Evolutionary conservation across 2,113 vertebrate species (phyloP), one percentile per base, ranked within the genome.

Genomic region (Myotis lucifugus): DNA sequence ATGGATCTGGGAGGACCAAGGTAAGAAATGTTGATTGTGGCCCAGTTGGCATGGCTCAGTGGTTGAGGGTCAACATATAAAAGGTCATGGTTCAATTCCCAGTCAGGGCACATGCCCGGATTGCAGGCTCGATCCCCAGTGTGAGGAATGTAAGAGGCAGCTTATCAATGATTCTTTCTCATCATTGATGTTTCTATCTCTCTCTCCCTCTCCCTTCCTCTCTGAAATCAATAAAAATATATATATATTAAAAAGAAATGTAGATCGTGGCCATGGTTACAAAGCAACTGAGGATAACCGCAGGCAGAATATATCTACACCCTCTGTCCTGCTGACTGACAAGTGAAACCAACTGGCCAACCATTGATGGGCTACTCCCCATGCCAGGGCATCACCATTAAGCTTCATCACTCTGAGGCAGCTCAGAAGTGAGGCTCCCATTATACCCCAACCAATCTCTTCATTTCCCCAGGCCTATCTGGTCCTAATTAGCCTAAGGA

Each of bases 401-500:
- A 82, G 10, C 37, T 15, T 70, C 11, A 0, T 10, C 34, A 15
- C 3, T 37, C 37, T 34, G 1, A 52, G 64, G 18, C 70, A 46
- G 21, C 85, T 73, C 29, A 73, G 27, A 2, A 54, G 25, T 0
- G 1, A 77, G 56, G 25, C 17, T 93, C 81, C 21, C 2, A 17
- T 48, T 29, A 5, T 1, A 29, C n/a, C 50, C 42, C 77, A 25
- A 17, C 7, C 61, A 87, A 67, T 18, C 29, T 77, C 91, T 77
- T 54, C 73, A 34, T n/a, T 56, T 67, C 52, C 37, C n/a, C 42
- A 56, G 72, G 32, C n/a, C 54, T 34, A 4, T 23, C 69, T 32
- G 17, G 6, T 82, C 59, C 73, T 96, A 93, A 95, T 92, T 92
- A 97, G 82, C 81, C 88, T 95, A 96, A 95, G 76, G 97, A 97